phyloP scores from a whole-genome alignment of 2,113 vertebrate genomes.

The Acrocephalus kingi region DNA sequence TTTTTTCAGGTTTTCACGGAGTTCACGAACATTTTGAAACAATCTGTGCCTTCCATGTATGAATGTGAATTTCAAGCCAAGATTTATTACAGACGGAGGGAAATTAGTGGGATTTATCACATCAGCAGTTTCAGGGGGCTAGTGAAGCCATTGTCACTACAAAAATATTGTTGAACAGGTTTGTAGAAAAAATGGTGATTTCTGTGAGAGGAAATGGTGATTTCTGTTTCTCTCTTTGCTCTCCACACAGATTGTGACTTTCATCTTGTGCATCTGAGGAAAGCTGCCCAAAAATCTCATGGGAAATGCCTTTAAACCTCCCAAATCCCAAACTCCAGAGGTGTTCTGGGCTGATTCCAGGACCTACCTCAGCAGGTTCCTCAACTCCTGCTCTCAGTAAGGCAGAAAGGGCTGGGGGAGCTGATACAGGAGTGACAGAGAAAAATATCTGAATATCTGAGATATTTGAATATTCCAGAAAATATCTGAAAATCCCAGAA shows the following conservation, averaged over 20 bases:
- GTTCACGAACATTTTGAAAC: not conserved
- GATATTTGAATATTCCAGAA: not conserved
- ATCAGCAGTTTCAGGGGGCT: not conserved
- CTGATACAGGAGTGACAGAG: not conserved
- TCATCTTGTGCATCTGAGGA: not conserved
- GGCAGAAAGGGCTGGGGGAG: not conserved
- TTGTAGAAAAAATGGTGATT: not conserved
- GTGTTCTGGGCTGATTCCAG: not conserved
- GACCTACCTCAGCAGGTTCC: not conserved
- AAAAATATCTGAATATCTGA: not conserved
- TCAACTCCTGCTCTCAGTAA: not conserved
- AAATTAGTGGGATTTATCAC: not conserved
- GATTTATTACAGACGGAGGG: not conserved
- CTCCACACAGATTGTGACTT: not conserved
- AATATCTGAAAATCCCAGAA: not conserved
- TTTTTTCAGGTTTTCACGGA: not conserved
- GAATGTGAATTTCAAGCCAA: not conserved
- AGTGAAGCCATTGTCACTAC: not conserved
- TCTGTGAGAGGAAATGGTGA: not conserved
- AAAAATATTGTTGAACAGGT: not conserved
- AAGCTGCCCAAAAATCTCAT: not conserved
- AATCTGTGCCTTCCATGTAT: not conserved
- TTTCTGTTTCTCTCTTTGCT: not conserved
- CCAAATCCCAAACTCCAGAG: not conserved
- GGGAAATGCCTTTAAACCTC: not conserved